phyloP scores from a whole-genome alignment of 2,113 vertebrate genomes.

The Cyprinus carpio region DNA sequence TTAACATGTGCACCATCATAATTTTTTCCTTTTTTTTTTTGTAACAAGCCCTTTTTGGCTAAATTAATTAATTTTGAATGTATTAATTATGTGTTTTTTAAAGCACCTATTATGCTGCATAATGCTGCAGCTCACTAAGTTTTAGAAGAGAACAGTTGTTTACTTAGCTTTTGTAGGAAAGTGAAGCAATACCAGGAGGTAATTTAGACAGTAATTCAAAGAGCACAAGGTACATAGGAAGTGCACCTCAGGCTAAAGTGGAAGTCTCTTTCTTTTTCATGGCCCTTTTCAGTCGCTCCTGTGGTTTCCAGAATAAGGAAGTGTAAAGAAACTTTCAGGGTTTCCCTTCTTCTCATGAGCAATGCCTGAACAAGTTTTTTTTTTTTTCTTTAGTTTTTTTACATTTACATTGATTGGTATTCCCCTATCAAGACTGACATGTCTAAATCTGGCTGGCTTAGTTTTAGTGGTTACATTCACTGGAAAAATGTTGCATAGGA shows the following conservation, averaged over 20 bases:
- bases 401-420: slow-evolving; percentile 50
- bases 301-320: slow-evolving; percentile 50
- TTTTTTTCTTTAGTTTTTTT: slow-evolving; percentile 33
- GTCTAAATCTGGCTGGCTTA: slow-evolving; percentile 46
- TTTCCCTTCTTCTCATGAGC: slow-evolving; percentile 50
- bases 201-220: slow-evolving; percentile 33
- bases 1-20: no score
- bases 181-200: slow-evolving; percentile 19
- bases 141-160: neutral
- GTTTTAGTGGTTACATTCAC: slow-evolving; percentile 41
- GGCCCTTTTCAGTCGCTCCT: slow-evolving; percentile 15
- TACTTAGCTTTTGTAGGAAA: slow-evolving; percentile 3
- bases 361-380: slow-evolving; percentile 26
- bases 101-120: neutral
- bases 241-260: slow-evolving; percentile 35
- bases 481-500: slow-evolving; percentile 50
- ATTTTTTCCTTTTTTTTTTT: no score
- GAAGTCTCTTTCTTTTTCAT: slow-evolving; percentile 41
- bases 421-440: slow-evolving; percentile 48
- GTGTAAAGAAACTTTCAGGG: slow-evolving; percentile 41
- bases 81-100: neutral
- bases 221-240: slow-evolving; percentile 17
- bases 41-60: neutral
- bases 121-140: neutral
- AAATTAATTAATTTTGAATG: neutral